These are phyloP conservation scores for Drosophila incognita DNA, from an alignment of 2,888 invertebrate genomes.

Conservation along the genomic window DNA sequence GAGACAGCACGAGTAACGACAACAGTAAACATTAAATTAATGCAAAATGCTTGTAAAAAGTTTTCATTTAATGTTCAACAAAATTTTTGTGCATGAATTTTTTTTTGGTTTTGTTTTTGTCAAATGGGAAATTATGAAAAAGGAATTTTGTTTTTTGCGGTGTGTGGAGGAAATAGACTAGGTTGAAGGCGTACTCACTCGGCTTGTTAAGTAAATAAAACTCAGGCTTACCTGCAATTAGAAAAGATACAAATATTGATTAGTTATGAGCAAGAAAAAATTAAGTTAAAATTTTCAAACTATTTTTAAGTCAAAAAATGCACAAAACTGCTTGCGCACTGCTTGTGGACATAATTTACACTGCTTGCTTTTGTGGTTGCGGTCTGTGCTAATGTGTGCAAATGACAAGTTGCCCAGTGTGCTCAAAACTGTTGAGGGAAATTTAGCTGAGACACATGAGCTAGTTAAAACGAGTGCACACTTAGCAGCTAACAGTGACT, in stretches of 20 bases:
- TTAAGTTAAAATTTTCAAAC: rapidly evolving
- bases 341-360: neutral
- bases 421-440: neutral
- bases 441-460: slow-evolving; percentile 1
- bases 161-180: slow-evolving; percentile 10
- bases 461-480: too few species aligned
- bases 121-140: slow-evolving; percentile 30
- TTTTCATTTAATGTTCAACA: slow-evolving; percentile 5
- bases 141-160: slow-evolving; percentile 27
- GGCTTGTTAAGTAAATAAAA: neutral
- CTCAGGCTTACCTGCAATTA: slow-evolving; percentile 62
- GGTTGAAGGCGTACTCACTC: slow-evolving; percentile 51
- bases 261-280: neutral
- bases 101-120: neutral
- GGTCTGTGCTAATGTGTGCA: slow-evolving; percentile 10
- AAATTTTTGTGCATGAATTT: slow-evolving; percentile 37
- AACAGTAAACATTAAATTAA: slow-evolving; percentile 2
- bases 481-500: neutral
- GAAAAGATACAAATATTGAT: slow-evolving; percentile 3
- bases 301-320: neutral
- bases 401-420: neutral
- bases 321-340: neutral
- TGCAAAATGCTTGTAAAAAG: slow-evolving; percentile 21
- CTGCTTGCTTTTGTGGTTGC: neutral
- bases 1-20: slow-evolving; percentile 10